Evolutionary conservation across 2,797 vertebrate species (phyloP), one percentile per base, ranked within the genome.

Genomic region (Echiichthys vipera): DNA sequence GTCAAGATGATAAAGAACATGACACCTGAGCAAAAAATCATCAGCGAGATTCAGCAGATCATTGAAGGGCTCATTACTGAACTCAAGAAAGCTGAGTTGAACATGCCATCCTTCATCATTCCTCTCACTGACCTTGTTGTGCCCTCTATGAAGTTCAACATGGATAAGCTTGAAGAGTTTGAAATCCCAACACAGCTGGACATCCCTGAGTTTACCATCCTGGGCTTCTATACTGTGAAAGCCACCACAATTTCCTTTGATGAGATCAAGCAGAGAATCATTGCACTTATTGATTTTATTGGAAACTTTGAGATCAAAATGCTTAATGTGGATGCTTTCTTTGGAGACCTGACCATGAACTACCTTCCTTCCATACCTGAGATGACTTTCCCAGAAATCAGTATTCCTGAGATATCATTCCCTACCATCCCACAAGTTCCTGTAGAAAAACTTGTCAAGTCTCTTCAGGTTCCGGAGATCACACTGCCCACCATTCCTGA

Each of bases 51-150:
- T 74, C 86, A 78, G 50, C 84, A 92, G 73, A 90, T 94, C 12
- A 39, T 88, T 62, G 20, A 79, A 5, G 80, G 76, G 24, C 89
- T 96, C 57, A 80, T 93, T 7, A 88, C 4, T 64, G 95, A 92
- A 74, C 85, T 98, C 50, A 95, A 76, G 62, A 88, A 90, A 80
- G 90, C 85, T 70, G 94, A 95, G n/a, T 88, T 96, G 71, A 90
- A 61, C 49, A 95, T 91, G 1, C 97, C 96, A 50, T 94, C 93
- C 51, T 96, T 98, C 76, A 87, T 66, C 24, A 43, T 99, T 55
- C 98, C 96, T 45, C 67, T 99, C 34, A 99, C 97, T 58, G 92
- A 98, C 88, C 85, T 99, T 74, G 85, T 49, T 80, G 76, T 98
- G 32, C 94, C 95, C 36, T 93, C 96, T n/a, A 75, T 91, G 72